These are phyloP conservation scores for Oenanthe melanoleuca DNA, from an alignment of 2,113 vertebrate species.

Conservation along the genomic window DNA sequence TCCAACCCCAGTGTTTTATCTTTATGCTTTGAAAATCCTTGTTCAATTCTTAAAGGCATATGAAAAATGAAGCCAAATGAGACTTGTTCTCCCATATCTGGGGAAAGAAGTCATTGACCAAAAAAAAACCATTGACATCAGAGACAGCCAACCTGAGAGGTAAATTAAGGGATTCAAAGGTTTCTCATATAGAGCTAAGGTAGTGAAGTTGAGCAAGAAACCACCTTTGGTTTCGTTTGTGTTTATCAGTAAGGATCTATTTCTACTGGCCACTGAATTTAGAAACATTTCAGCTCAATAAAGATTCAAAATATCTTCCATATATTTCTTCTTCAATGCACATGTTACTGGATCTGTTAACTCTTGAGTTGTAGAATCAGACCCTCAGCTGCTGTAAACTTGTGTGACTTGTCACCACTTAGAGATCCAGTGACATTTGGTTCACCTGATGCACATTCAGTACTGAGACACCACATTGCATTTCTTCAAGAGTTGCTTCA, in stretches of 20 bases:
- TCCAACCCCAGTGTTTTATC: background rate
- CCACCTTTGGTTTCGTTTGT: fast-evolving
- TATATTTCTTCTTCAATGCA: background rate
- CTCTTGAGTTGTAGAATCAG: background rate
- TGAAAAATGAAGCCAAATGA: background rate
- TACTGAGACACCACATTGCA: fast-evolving
- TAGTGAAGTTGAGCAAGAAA: background rate
- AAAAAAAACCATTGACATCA: background rate
- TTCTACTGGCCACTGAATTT: background rate
- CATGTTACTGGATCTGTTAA: background rate
- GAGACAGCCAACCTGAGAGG: background rate
- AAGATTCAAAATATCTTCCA: background rate
- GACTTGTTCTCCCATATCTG: background rate
- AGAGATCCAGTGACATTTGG: background rate
- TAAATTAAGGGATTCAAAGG: background rate
- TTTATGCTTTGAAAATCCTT: background rate
- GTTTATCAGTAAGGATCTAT: background rate
- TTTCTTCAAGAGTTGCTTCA: background rate
- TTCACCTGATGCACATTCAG: background rate
- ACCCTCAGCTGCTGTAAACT: background rate
- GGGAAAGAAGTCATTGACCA: background rate
- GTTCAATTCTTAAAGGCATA: background rate
- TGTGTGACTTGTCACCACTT: background rate
- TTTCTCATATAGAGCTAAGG: background rate
- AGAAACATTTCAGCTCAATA: background rate